Evolutionary conservation across 1,140 invertebrate genomes (phyloP).

Genomic region (Trichonephila clavata): DNA sequence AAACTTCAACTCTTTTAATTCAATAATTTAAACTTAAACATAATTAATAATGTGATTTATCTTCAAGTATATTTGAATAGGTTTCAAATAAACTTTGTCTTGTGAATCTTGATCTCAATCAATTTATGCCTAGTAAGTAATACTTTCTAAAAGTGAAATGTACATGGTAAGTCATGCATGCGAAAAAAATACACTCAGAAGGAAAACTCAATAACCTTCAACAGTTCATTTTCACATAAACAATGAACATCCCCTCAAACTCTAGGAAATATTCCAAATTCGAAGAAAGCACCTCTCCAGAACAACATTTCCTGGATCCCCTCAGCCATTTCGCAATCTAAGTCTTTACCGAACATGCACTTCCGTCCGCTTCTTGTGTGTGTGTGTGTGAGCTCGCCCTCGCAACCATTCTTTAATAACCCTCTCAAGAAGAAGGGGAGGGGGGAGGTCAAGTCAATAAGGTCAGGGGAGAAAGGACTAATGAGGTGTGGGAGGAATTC

Average conservation of each 20-base stretch:
- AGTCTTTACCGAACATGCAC: neutral
- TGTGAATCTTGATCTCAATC: too few species aligned
- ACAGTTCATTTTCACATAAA: neutral
- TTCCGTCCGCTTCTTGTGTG: neutral
- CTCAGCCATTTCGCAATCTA: neutral
- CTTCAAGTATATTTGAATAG: too few species aligned
- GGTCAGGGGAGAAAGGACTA: neutral
- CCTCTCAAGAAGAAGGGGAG: neutral
- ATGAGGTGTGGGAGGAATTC: neutral
- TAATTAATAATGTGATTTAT: too few species aligned
- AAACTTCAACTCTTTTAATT: too few species aligned
- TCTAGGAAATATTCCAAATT: neutral
- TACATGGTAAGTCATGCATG: too few species aligned
- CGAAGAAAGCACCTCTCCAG: neutral
- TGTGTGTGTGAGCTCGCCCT: neutral
- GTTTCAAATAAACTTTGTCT: too few species aligned
- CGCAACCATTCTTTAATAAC: neutral
- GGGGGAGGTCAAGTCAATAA: neutral
- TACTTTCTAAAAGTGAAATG: too few species aligned
- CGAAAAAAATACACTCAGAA: too few species aligned
- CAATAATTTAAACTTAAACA: too few species aligned
- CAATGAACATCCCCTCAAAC: neutral
- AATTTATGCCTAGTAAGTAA: too few species aligned
- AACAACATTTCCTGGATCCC: neutral
- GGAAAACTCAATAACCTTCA: neutral